A percentile compares a stretch with the other conserved stretches of the same genome.
These are phyloP conservation scores for Sycophaga agraensis DNA, from an alignment of 1,140 invertebrate genomes.

Conservation along the genomic window DNA sequence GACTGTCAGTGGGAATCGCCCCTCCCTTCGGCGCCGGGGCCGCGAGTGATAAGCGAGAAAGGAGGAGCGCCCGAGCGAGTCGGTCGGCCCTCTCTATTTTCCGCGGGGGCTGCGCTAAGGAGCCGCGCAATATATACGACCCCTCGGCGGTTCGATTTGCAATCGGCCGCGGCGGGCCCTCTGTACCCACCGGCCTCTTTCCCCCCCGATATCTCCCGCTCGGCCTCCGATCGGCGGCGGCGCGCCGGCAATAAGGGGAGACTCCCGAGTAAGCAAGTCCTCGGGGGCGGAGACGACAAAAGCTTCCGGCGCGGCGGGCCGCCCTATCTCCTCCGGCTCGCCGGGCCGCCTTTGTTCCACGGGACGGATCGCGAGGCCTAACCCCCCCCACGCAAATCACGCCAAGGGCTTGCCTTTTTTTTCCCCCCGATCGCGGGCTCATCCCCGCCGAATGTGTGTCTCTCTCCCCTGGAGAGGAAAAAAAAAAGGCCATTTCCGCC, in stretches of 20 bases:
- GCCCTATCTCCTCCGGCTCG: no score
- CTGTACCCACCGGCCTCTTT: constrained; percentile 30
- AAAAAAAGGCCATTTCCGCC: no score
- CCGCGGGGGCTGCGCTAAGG: not conserved
- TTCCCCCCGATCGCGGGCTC: no score
- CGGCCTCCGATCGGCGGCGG: constrained; percentile 36
- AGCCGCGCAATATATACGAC: constrained; percentile 31
- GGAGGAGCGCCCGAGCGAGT: not conserved
- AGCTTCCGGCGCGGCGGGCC: not conserved
- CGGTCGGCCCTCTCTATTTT: not conserved
- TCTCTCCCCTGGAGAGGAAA: no score
- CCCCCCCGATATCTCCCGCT: constrained; percentile 44
- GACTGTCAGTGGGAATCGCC: not conserved
- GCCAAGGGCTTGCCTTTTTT: no score
- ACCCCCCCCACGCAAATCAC: no score
- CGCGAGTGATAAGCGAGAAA: not conserved
- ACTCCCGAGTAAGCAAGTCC: constrained; percentile 42
- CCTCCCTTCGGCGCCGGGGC: not conserved
- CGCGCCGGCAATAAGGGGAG: constrained; percentile 38
- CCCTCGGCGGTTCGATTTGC: constrained; percentile 37
- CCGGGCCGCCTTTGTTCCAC: no score
- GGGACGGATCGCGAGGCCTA: no score
- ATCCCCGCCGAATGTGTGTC: no score
- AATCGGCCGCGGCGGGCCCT: constrained; percentile 35
- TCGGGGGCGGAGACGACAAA: constrained; percentile 16